Evolutionary conservation across 2,797 vertebrate genomes (phyloP).

Genomic region (Ceryle rudis): DNA sequence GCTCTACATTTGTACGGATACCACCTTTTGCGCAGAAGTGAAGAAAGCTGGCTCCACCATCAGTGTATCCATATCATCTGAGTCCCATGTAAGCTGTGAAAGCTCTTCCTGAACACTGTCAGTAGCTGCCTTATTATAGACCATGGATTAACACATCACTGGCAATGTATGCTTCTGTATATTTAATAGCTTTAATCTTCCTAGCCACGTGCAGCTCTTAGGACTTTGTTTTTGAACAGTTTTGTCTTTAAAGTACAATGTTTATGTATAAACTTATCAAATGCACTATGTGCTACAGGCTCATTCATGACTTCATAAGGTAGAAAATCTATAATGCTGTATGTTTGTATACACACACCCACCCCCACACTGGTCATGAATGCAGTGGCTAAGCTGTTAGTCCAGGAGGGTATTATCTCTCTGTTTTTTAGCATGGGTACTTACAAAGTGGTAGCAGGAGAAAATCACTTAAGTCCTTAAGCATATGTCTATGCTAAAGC

Average conservation of each 20-base stretch:
- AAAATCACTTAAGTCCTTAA: slow-evolving; percentile 16
- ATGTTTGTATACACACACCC: not conserved
- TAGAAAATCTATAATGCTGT: not conserved
- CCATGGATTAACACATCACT: not conserved
- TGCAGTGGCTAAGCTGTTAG: not conserved
- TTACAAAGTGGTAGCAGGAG: not conserved
- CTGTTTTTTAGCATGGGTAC: not conserved
- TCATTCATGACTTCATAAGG: not conserved
- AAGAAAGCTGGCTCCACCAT: not conserved
- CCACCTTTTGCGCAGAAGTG: not conserved
- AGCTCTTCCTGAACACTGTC: not conserved
- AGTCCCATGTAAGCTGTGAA: not conserved
- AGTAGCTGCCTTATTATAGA: not conserved
- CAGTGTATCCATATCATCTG: fast-evolving
- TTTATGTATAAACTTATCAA: not conserved
- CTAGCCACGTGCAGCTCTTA: not conserved
- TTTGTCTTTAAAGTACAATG: not conserved
- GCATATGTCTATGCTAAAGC: not conserved
- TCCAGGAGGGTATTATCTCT: not conserved
- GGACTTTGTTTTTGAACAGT: not conserved
- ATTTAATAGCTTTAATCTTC: not conserved
- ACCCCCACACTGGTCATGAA: fast-evolving
- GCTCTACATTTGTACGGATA: not conserved
- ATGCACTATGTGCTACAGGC: not conserved
- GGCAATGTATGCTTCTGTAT: not conserved